Evolutionary conservation across 2,888 invertebrate species (phyloP), one percentile per base, ranked within the genome.

Genomic region (Philopedon plagiatum): DNA sequence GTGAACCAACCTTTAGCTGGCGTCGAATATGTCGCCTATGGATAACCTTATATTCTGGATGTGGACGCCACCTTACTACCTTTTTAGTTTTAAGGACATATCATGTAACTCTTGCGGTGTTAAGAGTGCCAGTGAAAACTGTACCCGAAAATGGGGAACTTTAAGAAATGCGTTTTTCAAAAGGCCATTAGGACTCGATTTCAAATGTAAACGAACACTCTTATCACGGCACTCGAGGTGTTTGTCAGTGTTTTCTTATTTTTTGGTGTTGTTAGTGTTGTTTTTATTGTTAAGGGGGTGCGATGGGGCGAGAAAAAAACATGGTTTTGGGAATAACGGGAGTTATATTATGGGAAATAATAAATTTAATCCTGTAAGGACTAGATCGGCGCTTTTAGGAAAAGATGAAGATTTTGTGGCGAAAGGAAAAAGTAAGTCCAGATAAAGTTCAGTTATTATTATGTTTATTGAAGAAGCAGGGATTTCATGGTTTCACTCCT

Each of bases 381-480:
- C 68, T 61, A 60, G 58, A 39, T 61, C 73, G 34, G 13, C 49
- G 23, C 44, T 66, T 54, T 21, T 71, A 56, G 81, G 82, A 49
- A 79, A 80, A 75, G 83, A 83, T 23, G 77, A 79, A 7, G 83
- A 83, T 75, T 81, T 82, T 73, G 76, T 81, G 75, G 83, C 81
- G 65, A 84, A 84, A 77, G 84, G 83, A 74, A 85, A 84, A 80
- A 85, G 84, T 85, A 83, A 84, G 84, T 21, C 11, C 5, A 41
- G 15, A 2, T 15, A 11, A 13, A 15, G n/a, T n/a, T n/a, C n/a
- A n/a, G n/a, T n/a, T n/a, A n/a, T n/a, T n/a, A n/a, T n/a, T n/a
- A n/a, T n/a, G n/a, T n/a, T n/a, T n/a, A n/a, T n/a, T n/a, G n/a
- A n/a, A n/a, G n/a, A n/a, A n/a, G n/a, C n/a, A n/a, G n/a, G n/a